Evolutionary conservation across 1,140 invertebrate genomes (phyloP).

Genomic region (Chionoecetes opilio): DNA sequence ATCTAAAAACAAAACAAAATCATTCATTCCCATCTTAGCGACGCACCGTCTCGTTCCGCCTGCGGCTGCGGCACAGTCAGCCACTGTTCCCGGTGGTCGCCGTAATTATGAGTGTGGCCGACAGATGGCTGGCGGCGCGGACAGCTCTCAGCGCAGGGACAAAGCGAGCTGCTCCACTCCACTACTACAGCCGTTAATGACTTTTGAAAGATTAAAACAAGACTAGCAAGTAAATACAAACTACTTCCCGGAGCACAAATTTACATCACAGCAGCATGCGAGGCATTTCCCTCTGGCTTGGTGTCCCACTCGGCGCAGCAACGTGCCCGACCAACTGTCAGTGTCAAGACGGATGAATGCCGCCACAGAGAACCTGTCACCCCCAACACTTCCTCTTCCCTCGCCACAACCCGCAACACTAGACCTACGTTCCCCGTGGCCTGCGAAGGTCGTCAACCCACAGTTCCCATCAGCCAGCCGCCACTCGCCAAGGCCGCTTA

Average conservation of each 20-base stretch:
- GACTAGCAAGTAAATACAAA: too few relatives aligned
- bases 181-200: background rate
- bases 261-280: too few relatives aligned
- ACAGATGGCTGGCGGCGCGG: background rate
- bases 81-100: constrained; percentile 2
- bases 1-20: too few relatives aligned
- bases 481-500: background rate
- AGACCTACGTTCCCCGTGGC: background rate
- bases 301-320: background rate
- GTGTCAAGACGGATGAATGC: background rate
- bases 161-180: background rate
- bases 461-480: background rate
- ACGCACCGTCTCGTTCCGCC: too few relatives aligned
- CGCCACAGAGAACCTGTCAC: background rate
- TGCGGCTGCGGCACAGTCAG: background rate
- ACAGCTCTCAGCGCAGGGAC: background rate
- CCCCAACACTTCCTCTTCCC: background rate
- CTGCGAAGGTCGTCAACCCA: constrained; percentile 13
- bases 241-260: too few relatives aligned
- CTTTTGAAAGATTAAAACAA: background rate
- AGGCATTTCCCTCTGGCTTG: too few relatives aligned
- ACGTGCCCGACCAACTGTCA: background rate
- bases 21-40: background rate
- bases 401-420: background rate
- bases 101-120: background rate